Base-by-base conservation (phyloP, 64 coral and sea anemone genomes). In the Pocillopora verrucosa region DNA sequence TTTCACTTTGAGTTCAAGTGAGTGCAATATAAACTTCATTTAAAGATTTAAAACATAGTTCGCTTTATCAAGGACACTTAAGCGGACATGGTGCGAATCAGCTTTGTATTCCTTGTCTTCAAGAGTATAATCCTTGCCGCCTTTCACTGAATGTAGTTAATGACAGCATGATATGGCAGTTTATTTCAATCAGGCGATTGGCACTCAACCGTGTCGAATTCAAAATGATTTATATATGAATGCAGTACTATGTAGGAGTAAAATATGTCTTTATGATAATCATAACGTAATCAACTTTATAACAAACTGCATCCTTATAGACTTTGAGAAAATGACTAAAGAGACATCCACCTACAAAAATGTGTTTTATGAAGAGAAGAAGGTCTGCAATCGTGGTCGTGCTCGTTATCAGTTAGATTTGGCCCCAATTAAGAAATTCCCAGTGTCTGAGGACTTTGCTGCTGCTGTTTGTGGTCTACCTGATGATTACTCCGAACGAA, bases 1-100 rank as follows among this genome's bases (percentile, higher is more conserved):
- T 5, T 93, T 93, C 69, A 81, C 86, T 74, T 19, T 93, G 9
- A 93, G 91, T 65, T 45, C 91, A 65, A 78, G 91, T 93, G 76
- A 83, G 91, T 37, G 73, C 60, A 41, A 25, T 0, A 0, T 6
- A 56, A 12, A 10, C 20, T 1, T 81, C 3, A 79, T 30, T 30
- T 30, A 30, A 30, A 30, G 30, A 30, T 30, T 30, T 30, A 30
- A 30, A 30, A 30, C 30, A 30, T 30, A 30, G 30, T 30, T 30
- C 30, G 30, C 30, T 30, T 30, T 30, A 30, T 30, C 30, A 30
- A 30, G 30, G 30, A 30, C 30, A 30, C 30, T 30, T 30, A 30
- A 30, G 30, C 30, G 30, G 30, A 30, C 30, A 30, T 30, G 30
- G 30, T 30, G 30, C 30, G 30, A 30, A 30, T 30, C 30, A 30